A percentile compares a stretch with the other conserved stretches of the same genome.
Conservation (phyloP, 2,888 invertebrate species). For the Dicyrtoma fusca region DNA sequence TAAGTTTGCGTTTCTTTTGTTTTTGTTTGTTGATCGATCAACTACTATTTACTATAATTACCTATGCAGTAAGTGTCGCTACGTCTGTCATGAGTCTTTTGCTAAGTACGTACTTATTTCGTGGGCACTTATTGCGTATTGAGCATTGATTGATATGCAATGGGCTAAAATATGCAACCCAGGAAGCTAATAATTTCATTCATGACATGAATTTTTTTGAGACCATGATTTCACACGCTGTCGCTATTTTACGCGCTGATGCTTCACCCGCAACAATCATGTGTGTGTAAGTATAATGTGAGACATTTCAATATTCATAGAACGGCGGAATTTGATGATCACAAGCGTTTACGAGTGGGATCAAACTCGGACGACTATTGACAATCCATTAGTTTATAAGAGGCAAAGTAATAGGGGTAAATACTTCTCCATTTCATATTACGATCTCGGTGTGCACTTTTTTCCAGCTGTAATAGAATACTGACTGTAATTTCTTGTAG, state of each 20-base stretch:
- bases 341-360: conserved; percentile 55
- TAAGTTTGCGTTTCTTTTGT: conserved; percentile 24
- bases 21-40: too few relatives aligned
- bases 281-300: conserved; percentile 7
- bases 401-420: conserved; percentile 34
- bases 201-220: background rate
- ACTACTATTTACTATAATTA: background rate
- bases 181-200: too few relatives aligned
- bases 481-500: background rate
- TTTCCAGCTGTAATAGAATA: conserved; percentile 7
- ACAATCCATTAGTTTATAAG: conserved; percentile 41
- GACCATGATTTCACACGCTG: background rate
- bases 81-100: too few relatives aligned
- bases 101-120: too few relatives aligned
- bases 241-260: too few relatives aligned
- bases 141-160: background rate
- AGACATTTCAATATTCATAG: background rate
- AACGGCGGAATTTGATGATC: conserved; percentile 48
- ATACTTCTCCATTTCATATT: background rate
- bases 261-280: too few relatives aligned
- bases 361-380: conserved; percentile 53
- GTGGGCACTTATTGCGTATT: background rate
- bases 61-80: too few relatives aligned
- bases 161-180: too few relatives aligned
- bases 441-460: conserved; percentile 1